These are phyloP conservation scores for Holcopasites calliopsidis DNA, from an alignment of 1,140 invertebrate species.

Conservation along the genomic window DNA sequence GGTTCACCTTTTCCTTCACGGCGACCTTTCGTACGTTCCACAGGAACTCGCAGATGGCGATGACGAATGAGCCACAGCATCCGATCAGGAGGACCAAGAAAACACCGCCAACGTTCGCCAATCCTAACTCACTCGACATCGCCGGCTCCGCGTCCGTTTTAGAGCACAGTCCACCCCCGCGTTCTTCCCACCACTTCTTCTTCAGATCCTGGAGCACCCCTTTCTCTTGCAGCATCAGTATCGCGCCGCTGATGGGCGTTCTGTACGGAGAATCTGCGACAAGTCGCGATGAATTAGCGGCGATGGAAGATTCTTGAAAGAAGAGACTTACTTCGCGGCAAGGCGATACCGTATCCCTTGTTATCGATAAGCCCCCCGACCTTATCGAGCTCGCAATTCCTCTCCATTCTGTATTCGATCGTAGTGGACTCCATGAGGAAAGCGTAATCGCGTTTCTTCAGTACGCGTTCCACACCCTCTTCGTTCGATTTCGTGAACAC, in stretches of 20 bases:
- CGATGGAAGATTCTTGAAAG: background rate
- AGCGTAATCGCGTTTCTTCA: slow-evolving; percentile 83
- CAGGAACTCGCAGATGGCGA: slow-evolving; percentile 88
- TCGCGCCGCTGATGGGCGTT: slow-evolving; percentile 85
- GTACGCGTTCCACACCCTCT: slow-evolving; percentile 91
- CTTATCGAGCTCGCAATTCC: slow-evolving; percentile 88
- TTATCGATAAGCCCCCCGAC: slow-evolving; percentile 89
- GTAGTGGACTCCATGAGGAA: slow-evolving; percentile 87
- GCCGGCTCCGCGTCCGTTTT: slow-evolving; percentile 27
- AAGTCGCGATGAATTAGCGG: background rate
- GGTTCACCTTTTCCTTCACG: slow-evolving; percentile 85
- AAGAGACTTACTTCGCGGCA: slow-evolving; percentile 84
- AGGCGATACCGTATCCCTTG: slow-evolving; percentile 90
- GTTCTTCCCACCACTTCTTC: slow-evolving; percentile 92
- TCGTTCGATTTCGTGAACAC: slow-evolving; percentile 90
- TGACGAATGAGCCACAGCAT: slow-evolving; percentile 82
- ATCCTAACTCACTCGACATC: slow-evolving; percentile 81
- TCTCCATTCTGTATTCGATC: slow-evolving; percentile 84
- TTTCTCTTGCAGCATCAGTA: slow-evolving; percentile 90
- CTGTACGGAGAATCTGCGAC: slow-evolving; percentile 85
- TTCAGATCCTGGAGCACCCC: slow-evolving; percentile 89
- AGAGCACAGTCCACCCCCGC: slow-evolving; percentile 71
- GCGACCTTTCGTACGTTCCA: slow-evolving; percentile 90
- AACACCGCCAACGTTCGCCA: slow-evolving; percentile 93
- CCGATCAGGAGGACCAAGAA: slow-evolving; percentile 91